Evolutionary conservation across 2,113 vertebrate species (phyloP), one percentile per base, ranked within the genome.

Genomic region (Galbula dea): DNA sequence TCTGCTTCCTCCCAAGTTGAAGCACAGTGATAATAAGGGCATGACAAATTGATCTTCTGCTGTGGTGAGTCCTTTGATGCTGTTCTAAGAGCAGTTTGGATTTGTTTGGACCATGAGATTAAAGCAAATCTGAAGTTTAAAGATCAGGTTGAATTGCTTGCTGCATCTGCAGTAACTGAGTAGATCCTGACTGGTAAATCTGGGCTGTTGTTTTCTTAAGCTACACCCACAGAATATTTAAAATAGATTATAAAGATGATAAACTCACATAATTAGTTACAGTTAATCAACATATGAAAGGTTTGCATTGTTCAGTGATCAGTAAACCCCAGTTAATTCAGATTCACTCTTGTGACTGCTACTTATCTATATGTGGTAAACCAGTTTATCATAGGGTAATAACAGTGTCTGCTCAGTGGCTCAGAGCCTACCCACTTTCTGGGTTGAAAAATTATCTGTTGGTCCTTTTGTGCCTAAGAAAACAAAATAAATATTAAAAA

Each of bases 21-120:
- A 92, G 85, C 26, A 5, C 13, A 13, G 37, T 61, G 58, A 95
- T 76, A 90, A 89, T 61, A 78, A 86, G 41, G 94, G 86, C 36
- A 49, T 77, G 68, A 92, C 72, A 81, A 93, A 83, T 86, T 43
- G 76, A 96, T 96, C 93, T 92, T 89, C 88, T 85, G 89, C 88
- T 91, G 75, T 51, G 74, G 61, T 12, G 19, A 89, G 37, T 76
- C 90, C 77, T 95, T 88, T 94, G 88, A 90, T 37, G 20, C 57
- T 51, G 65, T 49, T 86, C 72, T 76, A 15, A 67, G 49, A 86
- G 55, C 66, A 59, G 87, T 68, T 71, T 83, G 73, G 73, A 93
- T 87, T 90, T 84, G 46, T 55, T 90, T 62, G 81, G 46, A 87
- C 83, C 45, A 36, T n/a, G 49, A 94, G 71, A 89, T 94, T 90